These are phyloP conservation scores for Sarcophaga bullata DNA, from an alignment of 1,140 invertebrate species.

Conservation along the genomic window DNA sequence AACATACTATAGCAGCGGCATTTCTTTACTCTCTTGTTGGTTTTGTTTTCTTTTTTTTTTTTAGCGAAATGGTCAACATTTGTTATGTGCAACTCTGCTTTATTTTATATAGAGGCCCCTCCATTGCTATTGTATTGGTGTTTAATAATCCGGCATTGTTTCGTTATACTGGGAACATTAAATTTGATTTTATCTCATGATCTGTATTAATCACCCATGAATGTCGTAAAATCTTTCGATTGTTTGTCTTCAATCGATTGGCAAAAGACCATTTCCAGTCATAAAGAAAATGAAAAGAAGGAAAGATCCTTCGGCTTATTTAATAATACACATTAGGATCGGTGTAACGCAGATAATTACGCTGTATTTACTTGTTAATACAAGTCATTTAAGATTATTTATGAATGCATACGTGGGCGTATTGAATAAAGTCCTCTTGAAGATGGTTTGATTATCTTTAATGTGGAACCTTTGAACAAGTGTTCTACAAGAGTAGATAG, in stretches of 20 bases:
- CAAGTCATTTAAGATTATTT: conserved; percentile 19
- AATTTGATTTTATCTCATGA: conserved; percentile 16
- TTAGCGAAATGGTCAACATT: conserved; percentile 30
- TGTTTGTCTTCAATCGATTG: conserved; percentile 26
- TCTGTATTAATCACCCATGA: neutral
- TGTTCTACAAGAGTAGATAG: neutral
- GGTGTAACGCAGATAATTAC: conserved; percentile 17
- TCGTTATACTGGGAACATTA: conserved; percentile 18
- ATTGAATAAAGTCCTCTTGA: neutral
- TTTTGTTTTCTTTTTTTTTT: neutral
- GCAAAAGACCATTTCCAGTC: neutral
- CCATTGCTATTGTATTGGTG: neutral
- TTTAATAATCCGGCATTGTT: neutral
- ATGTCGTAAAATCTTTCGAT: neutral
- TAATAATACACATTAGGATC: too few species aligned
- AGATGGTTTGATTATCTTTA: neutral
- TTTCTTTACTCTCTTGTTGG: too few species aligned
- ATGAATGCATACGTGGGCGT: neutral
- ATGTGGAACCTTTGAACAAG: neutral
- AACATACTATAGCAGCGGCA: neutral
- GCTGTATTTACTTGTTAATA: conserved; percentile 32
- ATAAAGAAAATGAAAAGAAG: neutral
- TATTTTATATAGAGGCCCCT: neutral
- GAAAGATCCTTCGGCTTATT: neutral
- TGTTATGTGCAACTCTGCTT: neutral